Evolutionary conservation across 1,140 invertebrate genomes (phyloP).

Genomic region (Cotesia typhae): DNA sequence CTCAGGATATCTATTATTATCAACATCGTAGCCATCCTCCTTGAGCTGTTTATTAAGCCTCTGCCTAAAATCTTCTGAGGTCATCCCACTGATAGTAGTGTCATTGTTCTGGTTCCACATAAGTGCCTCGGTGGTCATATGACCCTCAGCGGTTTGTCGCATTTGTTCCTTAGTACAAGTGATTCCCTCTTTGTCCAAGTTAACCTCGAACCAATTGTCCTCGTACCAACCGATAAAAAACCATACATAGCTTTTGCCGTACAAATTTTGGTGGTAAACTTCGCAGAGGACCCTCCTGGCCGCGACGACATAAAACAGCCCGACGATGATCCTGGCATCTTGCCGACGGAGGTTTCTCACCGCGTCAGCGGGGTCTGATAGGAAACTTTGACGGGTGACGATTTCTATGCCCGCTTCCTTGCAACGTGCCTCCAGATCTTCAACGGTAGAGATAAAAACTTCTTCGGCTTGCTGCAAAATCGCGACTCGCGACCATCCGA

Average conservation of each 20-base stretch:
- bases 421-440: conserved; percentile 94
- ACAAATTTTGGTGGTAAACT: conserved; percentile 93
- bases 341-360: conserved; percentile 92
- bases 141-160: conserved; percentile 92
- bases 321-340: conserved; percentile 97
- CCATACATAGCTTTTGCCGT: conserved; percentile 98
- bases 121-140: conserved; percentile 96
- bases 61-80: conserved; percentile 77
- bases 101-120: conserved; percentile 97
- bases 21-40: conserved; percentile 82
- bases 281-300: conserved; percentile 96
- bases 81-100: conserved; percentile 93
- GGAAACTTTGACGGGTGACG: conserved; percentile 94
- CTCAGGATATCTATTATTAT: conserved; percentile 84
- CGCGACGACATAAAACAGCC: conserved; percentile 97
- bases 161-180: conserved; percentile 95
- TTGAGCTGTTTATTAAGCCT: conserved; percentile 82
- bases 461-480: conserved; percentile 99
- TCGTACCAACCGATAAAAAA: conserved; percentile 99
- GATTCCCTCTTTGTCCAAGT: conserved; percentile 87
- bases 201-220: conserved; percentile 96
- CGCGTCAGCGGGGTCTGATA: conserved; percentile 95
- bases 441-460: conserved; percentile 98
- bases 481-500: conserved; percentile 95
- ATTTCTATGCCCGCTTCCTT: conserved; percentile 94